Evolutionary conservation across 2,113 vertebrate species (phyloP), one percentile per base, ranked within the genome.

Genomic region (Scomber colias): DNA sequence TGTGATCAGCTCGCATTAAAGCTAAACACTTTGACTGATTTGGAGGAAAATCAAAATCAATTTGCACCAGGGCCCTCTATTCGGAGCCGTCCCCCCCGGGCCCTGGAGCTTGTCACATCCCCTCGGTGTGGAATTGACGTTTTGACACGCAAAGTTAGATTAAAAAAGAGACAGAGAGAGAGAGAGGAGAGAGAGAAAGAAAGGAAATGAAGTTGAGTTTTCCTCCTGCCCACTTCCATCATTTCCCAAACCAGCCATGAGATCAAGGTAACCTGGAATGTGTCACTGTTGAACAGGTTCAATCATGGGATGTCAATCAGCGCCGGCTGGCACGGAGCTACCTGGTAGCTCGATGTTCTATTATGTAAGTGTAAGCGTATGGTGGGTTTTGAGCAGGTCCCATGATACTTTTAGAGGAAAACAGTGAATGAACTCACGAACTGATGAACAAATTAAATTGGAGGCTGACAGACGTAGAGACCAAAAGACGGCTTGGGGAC

Each of bases 11-110:
- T 94, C 87, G 77, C 88, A 94, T 96, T 95, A 95, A 93, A 94
- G 92, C 90, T 86, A 90, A 95, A 93, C 93, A 91, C 93, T 94
- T 90, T 95, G 93, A 96, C 93, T 95, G 94, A 95, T 95, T 95
- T 95, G 93, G 93, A 95, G 90, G 91, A 92, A 94, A 95, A 95
- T 96, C 95, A 92, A 95, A 94, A 96, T 96, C 95, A 95, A 95
- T 95, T 95, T 96, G 95, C 84, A 89, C 83, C 72, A 82, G 70
- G 81, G 93, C 82, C 90, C 85, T 94, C 88, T 84, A 89, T 90
- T 94, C 90, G 71, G 81, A 90, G 89, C 87, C 51, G 79, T 91
- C 92, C 93, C 95, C 91, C 82, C 70, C 56, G 92, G 94, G 92
- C 89, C 82, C 86, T 31, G 16, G 16, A 90, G 90, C 93, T 91